A percentile compares a stretch with the other conserved stretches of the same genome.
Evolutionary conservation across 2,113 vertebrate genomes (phyloP).

Genomic region (Anhinga anhinga): DNA sequence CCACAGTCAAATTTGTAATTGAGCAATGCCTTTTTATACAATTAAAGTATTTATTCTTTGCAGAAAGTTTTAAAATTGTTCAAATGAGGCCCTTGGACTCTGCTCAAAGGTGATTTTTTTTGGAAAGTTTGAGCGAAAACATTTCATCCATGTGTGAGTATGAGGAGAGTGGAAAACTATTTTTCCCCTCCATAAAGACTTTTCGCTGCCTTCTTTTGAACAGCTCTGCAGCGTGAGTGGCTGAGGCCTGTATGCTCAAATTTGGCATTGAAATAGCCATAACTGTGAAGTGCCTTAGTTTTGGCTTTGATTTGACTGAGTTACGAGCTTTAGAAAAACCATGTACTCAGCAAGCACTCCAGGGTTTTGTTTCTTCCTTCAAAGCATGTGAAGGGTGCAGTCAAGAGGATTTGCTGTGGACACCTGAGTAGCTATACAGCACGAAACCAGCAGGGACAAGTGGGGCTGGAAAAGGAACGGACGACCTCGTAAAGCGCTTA

Average conservation of each 20-base stretch:
- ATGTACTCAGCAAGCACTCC: background rate
- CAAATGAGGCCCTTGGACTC: background rate
- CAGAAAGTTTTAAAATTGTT: slow-evolving; percentile 5
- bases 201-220: slow-evolving; percentile 12
- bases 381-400: background rate
- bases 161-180: slow-evolving; percentile 36
- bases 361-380: background rate
- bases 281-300: background rate
- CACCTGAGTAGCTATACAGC: background rate
- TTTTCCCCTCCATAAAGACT: background rate
- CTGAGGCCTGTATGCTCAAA: background rate
- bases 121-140: background rate
- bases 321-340: slow-evolving; percentile 18
- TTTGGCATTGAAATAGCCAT: background rate
- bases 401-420: background rate
- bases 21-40: background rate
- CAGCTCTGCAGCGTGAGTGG: background rate
- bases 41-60: slow-evolving; percentile 10
- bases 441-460: background rate
- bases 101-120: slow-evolving; percentile 33
- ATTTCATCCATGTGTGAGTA: slow-evolving; percentile 29
- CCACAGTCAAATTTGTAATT: background rate
- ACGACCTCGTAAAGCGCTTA: background rate
- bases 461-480: background rate
- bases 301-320: slow-evolving; percentile 22